phyloP scores from a whole-genome alignment of 2,113 vertebrate genomes.

The Hippolais icterina region DNA sequence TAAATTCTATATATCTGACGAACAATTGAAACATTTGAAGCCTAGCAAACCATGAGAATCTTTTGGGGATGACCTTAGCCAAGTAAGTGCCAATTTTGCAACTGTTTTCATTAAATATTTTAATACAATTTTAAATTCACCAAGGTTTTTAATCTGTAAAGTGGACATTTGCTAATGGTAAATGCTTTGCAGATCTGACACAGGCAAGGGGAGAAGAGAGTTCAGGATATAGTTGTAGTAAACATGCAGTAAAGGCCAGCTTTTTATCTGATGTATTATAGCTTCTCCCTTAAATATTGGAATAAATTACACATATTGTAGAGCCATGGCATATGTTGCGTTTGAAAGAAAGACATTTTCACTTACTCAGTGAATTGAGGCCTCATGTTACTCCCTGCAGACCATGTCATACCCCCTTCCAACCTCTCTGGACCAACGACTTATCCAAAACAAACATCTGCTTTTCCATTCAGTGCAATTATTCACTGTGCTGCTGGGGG shows the following conservation, averaged over 20 bases:
- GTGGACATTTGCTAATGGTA: not conserved
- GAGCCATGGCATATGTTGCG: constrained; percentile 33
- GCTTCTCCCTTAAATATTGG: not conserved
- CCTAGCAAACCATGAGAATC: not conserved
- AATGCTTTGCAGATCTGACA: not conserved
- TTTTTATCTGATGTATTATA: not conserved
- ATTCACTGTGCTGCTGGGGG: not conserved
- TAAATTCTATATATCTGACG: not conserved
- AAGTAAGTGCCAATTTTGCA: not conserved
- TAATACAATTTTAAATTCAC: not conserved
- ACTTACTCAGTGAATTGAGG: constrained; percentile 23
- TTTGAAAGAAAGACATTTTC: constrained; percentile 36
- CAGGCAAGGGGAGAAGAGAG: not conserved
- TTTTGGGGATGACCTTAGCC: not conserved
- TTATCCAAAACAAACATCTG: constrained; percentile 45
- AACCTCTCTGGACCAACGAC: constrained; percentile 31
- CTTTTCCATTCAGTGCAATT: constrained; percentile 50
- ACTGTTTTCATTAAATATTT: not conserved
- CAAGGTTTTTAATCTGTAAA: not conserved
- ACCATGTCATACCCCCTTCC: constrained; percentile 11
- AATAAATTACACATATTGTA: not conserved
- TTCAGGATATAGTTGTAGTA: not conserved
- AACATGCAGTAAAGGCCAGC: not conserved
- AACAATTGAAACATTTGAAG: not conserved
- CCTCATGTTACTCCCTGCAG: constrained; percentile 33